Evolutionary conservation across 37 sponge, comb jelly and placozoan species (phyloP).

Genomic region (Oopsacas minuta): DNA sequence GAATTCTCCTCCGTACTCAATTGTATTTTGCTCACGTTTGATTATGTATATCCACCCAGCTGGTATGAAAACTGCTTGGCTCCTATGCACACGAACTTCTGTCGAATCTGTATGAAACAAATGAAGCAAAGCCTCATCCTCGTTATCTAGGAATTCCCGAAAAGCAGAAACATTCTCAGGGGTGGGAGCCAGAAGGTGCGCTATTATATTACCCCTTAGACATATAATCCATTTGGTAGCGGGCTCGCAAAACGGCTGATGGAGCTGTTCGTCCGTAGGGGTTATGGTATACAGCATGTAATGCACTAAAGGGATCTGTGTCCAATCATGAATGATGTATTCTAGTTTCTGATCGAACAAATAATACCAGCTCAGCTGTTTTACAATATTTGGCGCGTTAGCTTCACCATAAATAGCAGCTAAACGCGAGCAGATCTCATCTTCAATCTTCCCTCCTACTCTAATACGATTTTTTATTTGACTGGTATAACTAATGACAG

Average conservation of each 20-base stretch:
- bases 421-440: neutral
- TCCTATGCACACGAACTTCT: neutral
- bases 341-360: neutral
- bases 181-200: neutral
- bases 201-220: neutral
- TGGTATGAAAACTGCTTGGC: neutral
- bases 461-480: neutral
- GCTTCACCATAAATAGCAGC: neutral
- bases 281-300: neutral
- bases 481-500: neutral
- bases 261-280: neutral
- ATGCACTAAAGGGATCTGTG: neutral
- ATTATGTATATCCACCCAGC: neutral
- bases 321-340: neutral
- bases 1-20: constrained; percentile 4
- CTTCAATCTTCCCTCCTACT: neutral
- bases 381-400: neutral
- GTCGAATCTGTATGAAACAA: neutral
- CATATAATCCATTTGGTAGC: neutral
- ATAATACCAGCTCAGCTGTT: neutral
- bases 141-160: neutral
- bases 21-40: neutral
- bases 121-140: neutral
- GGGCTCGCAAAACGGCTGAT: neutral
- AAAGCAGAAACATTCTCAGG: neutral